A percentile compares a stretch with the other conserved stretches of the same genome.
These are phyloP conservation scores for Atopsyche davidsoni DNA, from an alignment of 1,140 invertebrate species.

Conservation along the genomic window DNA sequence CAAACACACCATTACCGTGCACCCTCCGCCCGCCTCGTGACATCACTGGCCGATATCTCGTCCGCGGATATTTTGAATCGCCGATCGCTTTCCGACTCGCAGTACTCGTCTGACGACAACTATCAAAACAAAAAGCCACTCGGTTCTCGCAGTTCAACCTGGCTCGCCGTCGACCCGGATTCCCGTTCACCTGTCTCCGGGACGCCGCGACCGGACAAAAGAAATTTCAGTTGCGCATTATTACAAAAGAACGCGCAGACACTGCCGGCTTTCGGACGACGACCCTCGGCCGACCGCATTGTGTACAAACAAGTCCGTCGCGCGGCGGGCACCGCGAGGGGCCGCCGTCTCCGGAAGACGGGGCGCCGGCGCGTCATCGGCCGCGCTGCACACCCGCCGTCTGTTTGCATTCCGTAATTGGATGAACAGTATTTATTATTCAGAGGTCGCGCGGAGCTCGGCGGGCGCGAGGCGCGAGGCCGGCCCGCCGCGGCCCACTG, in stretches of 20 bases:
- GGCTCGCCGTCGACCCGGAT: not conserved
- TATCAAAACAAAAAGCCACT: not conserved
- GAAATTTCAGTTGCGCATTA: too few relatives aligned
- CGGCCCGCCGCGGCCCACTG: constrained; percentile 33
- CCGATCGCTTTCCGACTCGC: too few relatives aligned
- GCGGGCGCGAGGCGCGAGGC: constrained; percentile 33
- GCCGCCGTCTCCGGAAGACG: not conserved
- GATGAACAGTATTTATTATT: constrained; percentile 26
- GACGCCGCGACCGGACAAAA: too few relatives aligned
- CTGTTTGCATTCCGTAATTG: constrained; percentile 27
- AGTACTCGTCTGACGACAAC: constrained; percentile 11
- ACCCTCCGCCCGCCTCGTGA: too few relatives aligned
- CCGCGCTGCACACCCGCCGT: constrained; percentile 3
- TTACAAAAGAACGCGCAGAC: too few relatives aligned
- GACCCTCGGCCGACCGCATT: not conserved
- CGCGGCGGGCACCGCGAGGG: not conserved
- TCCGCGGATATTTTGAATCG: too few relatives aligned
- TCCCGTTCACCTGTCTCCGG: not conserved
- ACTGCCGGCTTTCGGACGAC: too few relatives aligned
- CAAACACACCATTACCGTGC: too few relatives aligned
- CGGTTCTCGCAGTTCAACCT: not conserved
- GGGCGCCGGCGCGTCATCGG: not conserved
- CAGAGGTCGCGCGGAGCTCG: constrained; percentile 29
- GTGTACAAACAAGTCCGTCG: not conserved
- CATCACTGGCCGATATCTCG: too few relatives aligned